These are phyloP conservation scores for Halcyon chelicuti DNA, from an alignment of 2,797 vertebrate species.

Conservation along the genomic window DNA sequence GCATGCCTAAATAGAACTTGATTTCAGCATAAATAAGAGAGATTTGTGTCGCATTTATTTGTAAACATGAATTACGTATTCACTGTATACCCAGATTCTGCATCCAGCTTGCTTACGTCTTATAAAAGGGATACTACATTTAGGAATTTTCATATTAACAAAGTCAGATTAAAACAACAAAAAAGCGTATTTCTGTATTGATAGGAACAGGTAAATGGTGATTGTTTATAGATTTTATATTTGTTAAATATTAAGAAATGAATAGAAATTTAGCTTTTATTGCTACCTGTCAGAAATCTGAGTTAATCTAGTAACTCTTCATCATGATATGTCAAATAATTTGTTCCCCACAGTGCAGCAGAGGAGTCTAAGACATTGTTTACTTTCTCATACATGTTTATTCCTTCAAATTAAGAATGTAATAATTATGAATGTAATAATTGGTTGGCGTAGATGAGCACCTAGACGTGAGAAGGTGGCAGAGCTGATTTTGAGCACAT, in stretches of 20 bases:
- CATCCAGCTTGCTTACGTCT: background rate
- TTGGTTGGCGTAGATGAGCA: background rate
- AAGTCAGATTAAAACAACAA: background rate
- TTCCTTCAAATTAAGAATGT: background rate
- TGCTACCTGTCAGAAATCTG: background rate
- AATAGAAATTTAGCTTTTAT: background rate
- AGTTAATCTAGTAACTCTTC: background rate
- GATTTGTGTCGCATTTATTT: conserved; percentile 23
- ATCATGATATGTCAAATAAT: background rate
- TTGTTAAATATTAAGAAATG: background rate
- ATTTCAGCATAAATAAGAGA: conserved; percentile 30
- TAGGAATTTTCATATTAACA: background rate
- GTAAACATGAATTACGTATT: conserved; percentile 19
- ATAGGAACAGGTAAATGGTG: background rate
- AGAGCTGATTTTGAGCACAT: background rate
- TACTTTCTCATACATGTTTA: background rate
- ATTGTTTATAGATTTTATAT: background rate
- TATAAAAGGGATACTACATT: background rate
- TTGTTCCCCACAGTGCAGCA: background rate
- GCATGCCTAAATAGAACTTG: conserved; percentile 14
- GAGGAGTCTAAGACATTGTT: background rate
- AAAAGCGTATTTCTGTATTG: background rate
- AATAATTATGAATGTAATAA: background rate
- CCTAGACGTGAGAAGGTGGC: background rate
- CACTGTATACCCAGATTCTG: background rate